These are phyloP conservation scores for Alviniconcha strummeri DNA, from an alignment of 2,888 invertebrate genomes.

Conservation along the genomic window DNA sequence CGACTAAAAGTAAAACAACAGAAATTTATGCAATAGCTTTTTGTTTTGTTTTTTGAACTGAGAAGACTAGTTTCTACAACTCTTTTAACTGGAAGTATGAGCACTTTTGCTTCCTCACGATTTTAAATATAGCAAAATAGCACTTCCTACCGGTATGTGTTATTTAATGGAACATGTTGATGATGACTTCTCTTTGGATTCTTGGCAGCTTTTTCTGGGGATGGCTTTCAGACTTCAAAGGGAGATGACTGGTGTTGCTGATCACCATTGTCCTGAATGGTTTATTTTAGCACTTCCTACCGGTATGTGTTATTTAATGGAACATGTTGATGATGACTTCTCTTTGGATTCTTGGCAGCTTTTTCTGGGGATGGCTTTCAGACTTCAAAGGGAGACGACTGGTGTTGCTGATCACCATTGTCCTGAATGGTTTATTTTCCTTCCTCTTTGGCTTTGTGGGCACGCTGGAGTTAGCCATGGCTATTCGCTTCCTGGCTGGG, in stretches of 20 bases:
- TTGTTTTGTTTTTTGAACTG: too few relatives aligned
- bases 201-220: conserved; percentile 69
- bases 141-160: too few relatives aligned
- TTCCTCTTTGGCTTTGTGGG: conserved; percentile 64
- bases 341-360: conserved; percentile 51
- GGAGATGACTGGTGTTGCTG: conserved; percentile 61
- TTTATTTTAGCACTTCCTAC: conserved; percentile 46
- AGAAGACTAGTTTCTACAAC: too few relatives aligned
- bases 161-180: too few relatives aligned
- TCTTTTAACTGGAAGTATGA: too few relatives aligned
- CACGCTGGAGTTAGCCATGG: conserved; percentile 56
- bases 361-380: conserved; percentile 70
- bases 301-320: too few relatives aligned
- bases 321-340: background rate
- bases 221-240: conserved; percentile 65
- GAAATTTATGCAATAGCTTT: too few relatives aligned
- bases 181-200: background rate
- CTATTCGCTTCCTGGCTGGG: conserved; percentile 61
- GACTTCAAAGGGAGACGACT: conserved; percentile 63
- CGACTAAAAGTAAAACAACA: too few relatives aligned
- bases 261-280: conserved; percentile 58
- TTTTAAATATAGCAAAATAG: too few relatives aligned
- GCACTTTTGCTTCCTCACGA: too few relatives aligned
- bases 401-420: conserved; percentile 58
- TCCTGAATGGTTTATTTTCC: conserved; percentile 56